A percentile compares a stretch with the other conserved stretches of the same genome.
Conservation (phyloP, 2,888 invertebrate species). For the Rotaria macrura region DNA sequence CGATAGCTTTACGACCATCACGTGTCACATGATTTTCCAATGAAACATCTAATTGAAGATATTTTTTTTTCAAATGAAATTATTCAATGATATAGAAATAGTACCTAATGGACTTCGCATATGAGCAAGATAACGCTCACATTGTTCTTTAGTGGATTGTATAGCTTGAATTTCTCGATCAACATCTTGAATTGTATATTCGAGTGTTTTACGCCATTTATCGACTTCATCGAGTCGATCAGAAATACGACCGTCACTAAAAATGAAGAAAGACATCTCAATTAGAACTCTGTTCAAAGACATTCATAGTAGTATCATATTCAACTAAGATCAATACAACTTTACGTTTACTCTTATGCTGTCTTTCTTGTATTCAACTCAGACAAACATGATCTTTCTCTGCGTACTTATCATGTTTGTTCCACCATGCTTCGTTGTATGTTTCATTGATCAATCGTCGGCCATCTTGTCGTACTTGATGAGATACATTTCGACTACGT, state of each 20-base stretch:
- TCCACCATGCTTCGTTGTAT: constrained; percentile 51
- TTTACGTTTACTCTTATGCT: too few species aligned
- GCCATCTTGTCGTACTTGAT: constrained; percentile 47
- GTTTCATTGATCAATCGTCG: constrained; percentile 49
- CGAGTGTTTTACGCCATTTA: constrained; percentile 49
- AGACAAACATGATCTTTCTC: too few species aligned
- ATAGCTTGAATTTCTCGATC: constrained; percentile 41
- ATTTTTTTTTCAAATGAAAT: background rate
- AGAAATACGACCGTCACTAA: constrained; percentile 40
- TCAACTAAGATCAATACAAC: too few species aligned
- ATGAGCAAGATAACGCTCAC: constrained; percentile 25
- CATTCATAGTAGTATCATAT: too few species aligned
- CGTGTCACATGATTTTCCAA: constrained; percentile 47
- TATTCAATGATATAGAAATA: background rate
- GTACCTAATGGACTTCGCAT: constrained; percentile 25
- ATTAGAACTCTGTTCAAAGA: too few species aligned
- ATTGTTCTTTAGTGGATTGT: constrained; percentile 23
- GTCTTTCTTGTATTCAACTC: too few species aligned
- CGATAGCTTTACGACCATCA: constrained; percentile 46
- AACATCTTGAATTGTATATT: constrained; percentile 45
- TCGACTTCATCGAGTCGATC: constrained; percentile 49
- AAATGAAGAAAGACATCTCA: background rate
- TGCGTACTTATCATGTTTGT: constrained; percentile 45
- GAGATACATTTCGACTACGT: constrained; percentile 45
- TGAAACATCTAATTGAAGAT: constrained; percentile 37